Conservation (phyloP, 1,140 invertebrate genomes). For the Leptestheria dahalacensis region DNA sequence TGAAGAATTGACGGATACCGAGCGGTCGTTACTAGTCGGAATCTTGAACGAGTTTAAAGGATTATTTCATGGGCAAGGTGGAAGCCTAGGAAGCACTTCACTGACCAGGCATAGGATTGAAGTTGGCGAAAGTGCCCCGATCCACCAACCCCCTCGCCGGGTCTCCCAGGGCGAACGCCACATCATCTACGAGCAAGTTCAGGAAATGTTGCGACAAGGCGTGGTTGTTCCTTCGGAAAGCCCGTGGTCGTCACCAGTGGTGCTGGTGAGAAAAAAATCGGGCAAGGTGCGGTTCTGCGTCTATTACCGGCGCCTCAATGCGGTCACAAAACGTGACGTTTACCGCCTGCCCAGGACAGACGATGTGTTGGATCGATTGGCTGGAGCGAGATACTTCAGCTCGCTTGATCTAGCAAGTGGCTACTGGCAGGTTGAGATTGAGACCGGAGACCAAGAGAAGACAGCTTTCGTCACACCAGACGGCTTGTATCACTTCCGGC, state of each 20-base stretch:
- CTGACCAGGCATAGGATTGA: background rate
- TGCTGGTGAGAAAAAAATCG: background rate
- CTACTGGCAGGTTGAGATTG: no score
- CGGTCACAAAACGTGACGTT: slow-evolving; percentile 26
- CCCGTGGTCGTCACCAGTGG: no score
- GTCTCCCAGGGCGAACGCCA: background rate
- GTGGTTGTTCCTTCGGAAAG: background rate
- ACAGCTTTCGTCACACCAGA: slow-evolving; percentile 31
- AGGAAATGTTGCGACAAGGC: background rate
- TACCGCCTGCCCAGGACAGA: slow-evolving; percentile 35
- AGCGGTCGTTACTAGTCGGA: background rate
- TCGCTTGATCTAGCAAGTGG: slow-evolving; percentile 29
- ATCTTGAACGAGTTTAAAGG: background rate
- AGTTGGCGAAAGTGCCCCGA: background rate
- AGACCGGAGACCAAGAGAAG: slow-evolving; percentile 21
- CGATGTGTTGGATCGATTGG: slow-evolving; percentile 26
- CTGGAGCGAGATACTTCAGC: slow-evolving; percentile 25
- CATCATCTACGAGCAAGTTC: background rate
- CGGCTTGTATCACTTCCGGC: no score
- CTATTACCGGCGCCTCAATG: slow-evolving; percentile 33
- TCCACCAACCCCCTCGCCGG: background rate
- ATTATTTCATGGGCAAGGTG: background rate
- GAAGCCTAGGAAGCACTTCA: background rate
- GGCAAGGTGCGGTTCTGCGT: slow-evolving; percentile 26
- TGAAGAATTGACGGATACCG: background rate